Conservation (phyloP, 2,888 invertebrate species). For the Tyria jacobaeae region DNA sequence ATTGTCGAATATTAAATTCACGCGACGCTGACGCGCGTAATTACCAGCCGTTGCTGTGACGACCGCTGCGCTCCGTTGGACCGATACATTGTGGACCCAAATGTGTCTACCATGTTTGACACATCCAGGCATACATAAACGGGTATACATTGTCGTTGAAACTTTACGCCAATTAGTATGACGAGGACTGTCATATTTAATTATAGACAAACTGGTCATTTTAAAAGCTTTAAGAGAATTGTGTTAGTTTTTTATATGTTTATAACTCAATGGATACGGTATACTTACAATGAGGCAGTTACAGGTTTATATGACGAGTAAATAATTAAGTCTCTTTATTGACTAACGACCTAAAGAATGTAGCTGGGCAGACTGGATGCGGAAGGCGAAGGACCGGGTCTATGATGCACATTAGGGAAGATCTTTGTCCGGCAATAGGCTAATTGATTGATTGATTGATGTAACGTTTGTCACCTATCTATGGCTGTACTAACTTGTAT, state of each 20-base stretch:
- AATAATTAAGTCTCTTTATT: background rate
- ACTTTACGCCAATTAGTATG: constrained; percentile 3
- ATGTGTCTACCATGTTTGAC: constrained; percentile 12
- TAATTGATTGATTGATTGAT: no score
- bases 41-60: constrained; percentile 51
- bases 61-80: constrained; percentile 41
- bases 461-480: no score
- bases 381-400: no score
- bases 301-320: background rate
- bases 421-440: no score
- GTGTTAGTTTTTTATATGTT: background rate
- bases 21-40: constrained; percentile 59
- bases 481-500: no score
- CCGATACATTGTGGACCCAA: constrained; percentile 27
- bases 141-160: background rate
- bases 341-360: no score
- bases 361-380: no score
- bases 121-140: constrained; percentile 11
- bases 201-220: constrained; percentile 3
- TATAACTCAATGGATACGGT: no score
- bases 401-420: no score
- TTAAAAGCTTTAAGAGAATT: background rate
- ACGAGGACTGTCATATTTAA: constrained; percentile 9
- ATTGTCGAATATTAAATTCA: constrained; percentile 42
- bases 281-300: no score